These are phyloP conservation scores for Beroe ovata DNA, from an alignment of 37 sponge, comb jelly and placozoan genomes.

Conservation along the genomic window DNA sequence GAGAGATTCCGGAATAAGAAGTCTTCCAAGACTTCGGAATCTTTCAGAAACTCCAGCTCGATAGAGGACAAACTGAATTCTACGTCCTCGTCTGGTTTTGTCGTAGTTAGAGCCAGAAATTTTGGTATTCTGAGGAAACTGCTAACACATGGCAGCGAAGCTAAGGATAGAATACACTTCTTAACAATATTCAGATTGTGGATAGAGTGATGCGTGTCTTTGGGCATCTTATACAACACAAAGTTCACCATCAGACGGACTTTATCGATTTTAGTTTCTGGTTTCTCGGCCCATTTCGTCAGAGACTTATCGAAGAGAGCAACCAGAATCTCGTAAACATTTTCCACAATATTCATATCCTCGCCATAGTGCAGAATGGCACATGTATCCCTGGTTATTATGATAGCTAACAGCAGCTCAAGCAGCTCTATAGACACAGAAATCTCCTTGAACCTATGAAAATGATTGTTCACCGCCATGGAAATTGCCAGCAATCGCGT, in stretches of 20 bases:
- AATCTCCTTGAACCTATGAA: background rate
- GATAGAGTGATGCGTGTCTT: constrained; percentile 16
- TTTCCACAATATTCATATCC: constrained; percentile 59
- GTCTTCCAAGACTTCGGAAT: constrained; percentile 56
- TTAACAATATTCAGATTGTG: constrained; percentile 10
- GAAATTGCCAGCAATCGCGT: constrained; percentile 26
- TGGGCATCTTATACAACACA: constrained; percentile 35
- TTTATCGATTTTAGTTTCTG: constrained; percentile 26
- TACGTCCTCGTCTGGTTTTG: background rate
- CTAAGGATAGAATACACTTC: constrained; percentile 53
- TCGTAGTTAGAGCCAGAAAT: constrained; percentile 24
- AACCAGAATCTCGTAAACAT: constrained; percentile 40
- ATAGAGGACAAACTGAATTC: constrained; percentile 50
- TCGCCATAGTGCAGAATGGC: constrained; percentile 41
- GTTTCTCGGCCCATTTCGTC: background rate
- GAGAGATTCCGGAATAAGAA: constrained; percentile 58
- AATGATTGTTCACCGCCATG: background rate
- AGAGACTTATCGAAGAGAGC: constrained; percentile 40
- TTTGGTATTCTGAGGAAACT: constrained; percentile 41
- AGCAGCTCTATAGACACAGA: constrained; percentile 10
- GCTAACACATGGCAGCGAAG: constrained; percentile 51
- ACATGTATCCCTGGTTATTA: constrained; percentile 41
- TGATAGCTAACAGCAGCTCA: constrained; percentile 32
- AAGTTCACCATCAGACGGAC: constrained; percentile 44
- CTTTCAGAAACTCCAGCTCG: constrained; percentile 34